Conservation (phyloP, 2,888 invertebrate species). For the Ectropis crepuscularia region DNA sequence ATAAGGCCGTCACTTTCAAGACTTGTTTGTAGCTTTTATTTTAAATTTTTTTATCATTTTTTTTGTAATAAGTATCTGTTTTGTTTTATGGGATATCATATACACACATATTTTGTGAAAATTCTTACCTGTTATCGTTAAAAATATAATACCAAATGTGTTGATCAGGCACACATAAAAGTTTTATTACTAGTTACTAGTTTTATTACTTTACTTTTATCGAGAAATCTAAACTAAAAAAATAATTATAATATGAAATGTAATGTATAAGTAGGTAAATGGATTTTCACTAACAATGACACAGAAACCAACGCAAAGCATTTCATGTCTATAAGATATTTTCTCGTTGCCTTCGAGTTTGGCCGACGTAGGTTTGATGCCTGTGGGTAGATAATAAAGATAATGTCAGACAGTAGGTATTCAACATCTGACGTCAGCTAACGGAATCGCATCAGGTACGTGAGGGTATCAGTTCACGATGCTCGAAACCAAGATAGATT, state of each 20-base stretch:
- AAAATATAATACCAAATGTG: too few species aligned
- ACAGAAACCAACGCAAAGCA: neutral
- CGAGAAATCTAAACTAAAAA: too few species aligned
- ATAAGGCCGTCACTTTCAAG: too few species aligned
- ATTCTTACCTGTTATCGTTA: too few species aligned
- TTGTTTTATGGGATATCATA: too few species aligned
- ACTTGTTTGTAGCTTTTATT: too few species aligned
- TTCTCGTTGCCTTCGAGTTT: neutral
- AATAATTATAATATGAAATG: neutral
- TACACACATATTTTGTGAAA: too few species aligned
- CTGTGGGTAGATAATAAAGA: slow-evolving; percentile 34
- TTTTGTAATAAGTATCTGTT: too few species aligned
- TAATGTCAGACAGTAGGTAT: slow-evolving; percentile 24
- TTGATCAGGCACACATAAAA: too few species aligned
- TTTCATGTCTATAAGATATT: neutral
- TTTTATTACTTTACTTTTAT: too few species aligned
- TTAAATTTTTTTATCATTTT: too few species aligned
- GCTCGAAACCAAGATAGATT: slow-evolving; percentile 5
- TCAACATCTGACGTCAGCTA: slow-evolving; percentile 17
- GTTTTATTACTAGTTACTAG: too few species aligned
- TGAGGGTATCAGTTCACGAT: slow-evolving; percentile 5
- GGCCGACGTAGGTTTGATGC: slow-evolving; percentile 23
- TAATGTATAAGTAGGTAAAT: neutral
- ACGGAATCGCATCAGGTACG: slow-evolving; percentile 11
- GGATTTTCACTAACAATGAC: slow-evolving; percentile 4